A percentile compares a stretch with the other conserved stretches of the same genome.
phyloP scores from a whole-genome alignment of 2,888 invertebrate genomes.

The Drosophila mercatorum region DNA sequence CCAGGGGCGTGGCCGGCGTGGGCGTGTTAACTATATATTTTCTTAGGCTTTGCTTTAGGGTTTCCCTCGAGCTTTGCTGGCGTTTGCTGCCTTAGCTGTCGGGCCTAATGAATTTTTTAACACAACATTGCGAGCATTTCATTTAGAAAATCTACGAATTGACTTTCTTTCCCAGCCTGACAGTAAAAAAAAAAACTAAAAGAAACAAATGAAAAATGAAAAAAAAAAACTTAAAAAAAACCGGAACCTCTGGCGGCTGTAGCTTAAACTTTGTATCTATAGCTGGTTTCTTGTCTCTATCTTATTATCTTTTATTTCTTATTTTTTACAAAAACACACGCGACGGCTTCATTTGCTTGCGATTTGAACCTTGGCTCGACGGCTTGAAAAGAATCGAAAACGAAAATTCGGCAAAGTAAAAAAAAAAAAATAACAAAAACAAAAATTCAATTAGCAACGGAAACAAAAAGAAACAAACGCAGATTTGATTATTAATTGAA shows the following conservation, averaged over 20 bases:
- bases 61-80: slow-evolving; percentile 35
- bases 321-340: slow-evolving; percentile 57
- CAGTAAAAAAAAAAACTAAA: not conserved
- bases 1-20: slow-evolving; percentile 53
- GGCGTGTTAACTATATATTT: slow-evolving; percentile 66
- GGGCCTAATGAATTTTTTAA: slow-evolving; percentile 62
- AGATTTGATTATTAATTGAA: slow-evolving; percentile 75
- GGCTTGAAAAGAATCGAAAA: slow-evolving; percentile 42
- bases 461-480: slow-evolving; percentile 30
- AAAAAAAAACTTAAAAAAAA: slow-evolving; percentile 34
- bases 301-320: slow-evolving; percentile 47
- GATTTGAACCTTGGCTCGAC: slow-evolving; percentile 39
- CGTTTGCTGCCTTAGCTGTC: slow-evolving; percentile 16
- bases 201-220: slow-evolving; percentile 20
- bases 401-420: slow-evolving; percentile 17
- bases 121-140: slow-evolving; percentile 66
- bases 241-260: slow-evolving; percentile 38
- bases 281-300: slow-evolving; percentile 44
- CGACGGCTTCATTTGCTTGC: slow-evolving; percentile 36
- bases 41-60: slow-evolving; percentile 28
- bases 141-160: slow-evolving; percentile 53
- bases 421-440: too few species aligned
- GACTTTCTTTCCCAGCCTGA: slow-evolving; percentile 55
- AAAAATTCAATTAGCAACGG: slow-evolving; percentile 63
- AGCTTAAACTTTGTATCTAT: slow-evolving; percentile 23